A percentile compares a stretch with the other conserved stretches of the same genome.
phyloP scores from a whole-genome alignment of 2,888 invertebrate species.

The Orchesella flavescens region DNA sequence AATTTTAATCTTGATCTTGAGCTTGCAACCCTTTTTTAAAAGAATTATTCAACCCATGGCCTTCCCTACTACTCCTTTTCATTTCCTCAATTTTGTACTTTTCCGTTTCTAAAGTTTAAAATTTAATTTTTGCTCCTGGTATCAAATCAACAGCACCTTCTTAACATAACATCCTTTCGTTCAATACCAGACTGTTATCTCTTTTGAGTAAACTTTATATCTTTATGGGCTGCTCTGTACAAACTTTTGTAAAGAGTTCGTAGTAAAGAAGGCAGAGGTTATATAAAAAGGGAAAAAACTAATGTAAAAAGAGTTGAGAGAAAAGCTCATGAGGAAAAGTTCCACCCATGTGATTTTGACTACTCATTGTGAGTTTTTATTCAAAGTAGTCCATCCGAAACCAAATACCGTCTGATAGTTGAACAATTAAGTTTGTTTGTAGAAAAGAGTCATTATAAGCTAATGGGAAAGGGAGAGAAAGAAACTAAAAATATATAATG shows the following conservation, averaged over 20 bases:
- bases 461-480: not conserved
- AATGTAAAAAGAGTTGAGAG: slow-evolving; percentile 15
- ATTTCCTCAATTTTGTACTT: slow-evolving; percentile 60
- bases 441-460: slow-evolving; percentile 39
- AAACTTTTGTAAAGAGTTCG: not conserved
- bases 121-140: no score
- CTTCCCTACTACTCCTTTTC: slow-evolving; percentile 5
- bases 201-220: no score
- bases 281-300: not conserved
- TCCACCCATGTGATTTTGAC: slow-evolving; percentile 56
- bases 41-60: no score
- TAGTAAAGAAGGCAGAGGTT: not conserved
- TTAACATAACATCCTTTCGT: no score
- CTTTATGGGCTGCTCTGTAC: no score
- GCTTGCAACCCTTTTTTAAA: not conserved
- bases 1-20: slow-evolving; percentile 9
- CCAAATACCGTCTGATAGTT: slow-evolving; percentile 7
- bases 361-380: slow-evolving; percentile 50
- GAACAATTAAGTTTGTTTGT: slow-evolving; percentile 22
- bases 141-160: no score
- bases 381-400: slow-evolving; percentile 49
- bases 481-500: not conserved
- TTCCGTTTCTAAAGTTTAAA: slow-evolving; percentile 32
- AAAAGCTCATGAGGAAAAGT: slow-evolving; percentile 3
- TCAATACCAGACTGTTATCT: no score